phyloP scores from a whole-genome alignment of 2,113 vertebrate species.

The Suricata suricatta region DNA sequence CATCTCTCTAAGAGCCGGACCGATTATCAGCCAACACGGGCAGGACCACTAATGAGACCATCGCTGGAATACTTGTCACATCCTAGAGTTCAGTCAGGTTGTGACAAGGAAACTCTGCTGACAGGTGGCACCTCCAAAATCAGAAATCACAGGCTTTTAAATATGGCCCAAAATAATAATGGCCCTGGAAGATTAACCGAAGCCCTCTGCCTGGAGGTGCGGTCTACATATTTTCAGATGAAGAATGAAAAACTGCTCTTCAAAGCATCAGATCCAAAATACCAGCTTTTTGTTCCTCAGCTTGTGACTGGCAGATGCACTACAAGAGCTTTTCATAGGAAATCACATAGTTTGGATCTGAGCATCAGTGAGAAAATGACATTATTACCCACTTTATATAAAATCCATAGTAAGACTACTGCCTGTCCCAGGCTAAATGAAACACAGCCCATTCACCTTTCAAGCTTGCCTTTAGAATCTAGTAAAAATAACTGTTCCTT shows the following conservation, averaged over 20 bases:
- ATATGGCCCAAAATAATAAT: slow-evolving; percentile 70
- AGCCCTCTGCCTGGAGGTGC: slow-evolving; percentile 85
- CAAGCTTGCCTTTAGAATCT: slow-evolving; percentile 68
- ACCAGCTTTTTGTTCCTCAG: slow-evolving; percentile 72
- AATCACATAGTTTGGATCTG: slow-evolving; percentile 86
- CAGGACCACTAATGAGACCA: slow-evolving; percentile 80
- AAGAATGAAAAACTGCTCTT: slow-evolving; percentile 76
- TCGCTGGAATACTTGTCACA: slow-evolving; percentile 72
- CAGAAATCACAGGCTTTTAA: slow-evolving; percentile 72
- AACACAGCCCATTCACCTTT: slow-evolving; percentile 65
- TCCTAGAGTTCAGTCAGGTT: slow-evolving; percentile 68
- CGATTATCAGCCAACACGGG: slow-evolving; percentile 83
- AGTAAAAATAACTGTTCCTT: slow-evolving; percentile 62
- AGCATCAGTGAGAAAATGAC: slow-evolving; percentile 76
- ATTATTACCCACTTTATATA: slow-evolving; percentile 72
- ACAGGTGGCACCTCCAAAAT: slow-evolving; percentile 70
- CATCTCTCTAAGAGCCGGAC: slow-evolving; percentile 90
- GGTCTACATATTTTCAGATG: slow-evolving; percentile 72
- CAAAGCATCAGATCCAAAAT: slow-evolving; percentile 77
- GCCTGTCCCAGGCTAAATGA: slow-evolving; percentile 59
- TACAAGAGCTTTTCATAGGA: slow-evolving; percentile 83
- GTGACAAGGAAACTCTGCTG: slow-evolving; percentile 63
- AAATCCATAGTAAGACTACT: slow-evolving; percentile 56
- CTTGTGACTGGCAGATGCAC: slow-evolving; percentile 73
- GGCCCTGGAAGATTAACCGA: slow-evolving; percentile 81